Conservation (phyloP, 92 coral and sea anemone genomes). For the Zoanthus sociatus region DNA sequence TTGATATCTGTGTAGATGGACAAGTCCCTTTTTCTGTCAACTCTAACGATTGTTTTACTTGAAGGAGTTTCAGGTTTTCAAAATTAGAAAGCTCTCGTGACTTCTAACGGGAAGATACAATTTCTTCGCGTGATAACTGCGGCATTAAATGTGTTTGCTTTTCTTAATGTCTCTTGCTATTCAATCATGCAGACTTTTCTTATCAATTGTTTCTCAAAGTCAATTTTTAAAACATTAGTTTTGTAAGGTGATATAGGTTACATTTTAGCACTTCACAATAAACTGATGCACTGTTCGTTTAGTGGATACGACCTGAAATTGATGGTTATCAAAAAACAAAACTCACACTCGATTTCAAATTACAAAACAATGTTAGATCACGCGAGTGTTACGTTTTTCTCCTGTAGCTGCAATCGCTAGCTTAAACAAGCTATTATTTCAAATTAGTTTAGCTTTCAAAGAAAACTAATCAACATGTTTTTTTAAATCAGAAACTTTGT, state of each 20-base stretch:
- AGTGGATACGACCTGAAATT: background rate
- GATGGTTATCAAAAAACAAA: conserved; percentile 10
- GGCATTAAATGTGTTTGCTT: conserved; percentile 10
- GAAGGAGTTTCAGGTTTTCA: background rate
- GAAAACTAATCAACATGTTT: background rate
- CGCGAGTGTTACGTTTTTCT: background rate
- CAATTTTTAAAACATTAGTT: conserved; percentile 1
- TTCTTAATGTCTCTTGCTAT: conserved; percentile 4
- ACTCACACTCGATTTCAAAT: background rate
- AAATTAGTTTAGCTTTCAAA: background rate
- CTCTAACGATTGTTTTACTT: conserved; percentile 4
- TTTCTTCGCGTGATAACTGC: conserved; percentile 31
- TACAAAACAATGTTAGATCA: background rate
- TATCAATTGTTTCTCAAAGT: conserved; percentile 4
- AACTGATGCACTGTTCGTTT: background rate
- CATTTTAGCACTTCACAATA: background rate
- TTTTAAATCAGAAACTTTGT: background rate
- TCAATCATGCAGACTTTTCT: conserved; percentile 13
- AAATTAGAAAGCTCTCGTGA: conserved; percentile 34
- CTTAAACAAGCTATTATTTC: background rate
- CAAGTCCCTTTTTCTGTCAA: conserved; percentile 1
- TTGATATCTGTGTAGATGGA: background rate
- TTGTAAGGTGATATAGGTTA: conserved; percentile 30
- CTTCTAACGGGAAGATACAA: conserved; percentile 3
- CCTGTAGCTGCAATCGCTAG: background rate